Evolutionary conservation across 2,888 invertebrate genomes (phyloP).

Genomic region (Corbicula japonica): DNA sequence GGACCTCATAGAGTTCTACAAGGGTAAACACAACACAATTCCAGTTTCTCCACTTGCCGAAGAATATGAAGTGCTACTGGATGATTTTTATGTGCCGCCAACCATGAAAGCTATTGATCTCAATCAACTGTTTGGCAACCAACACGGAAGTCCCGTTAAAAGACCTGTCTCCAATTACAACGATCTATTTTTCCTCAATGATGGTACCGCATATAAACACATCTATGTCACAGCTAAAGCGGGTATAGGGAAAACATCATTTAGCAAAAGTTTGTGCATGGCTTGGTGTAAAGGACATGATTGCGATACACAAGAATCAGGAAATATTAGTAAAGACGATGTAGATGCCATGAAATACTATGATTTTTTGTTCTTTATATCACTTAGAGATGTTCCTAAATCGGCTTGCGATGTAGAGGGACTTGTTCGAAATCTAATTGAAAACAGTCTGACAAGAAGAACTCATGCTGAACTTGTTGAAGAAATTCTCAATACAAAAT

Average conservation of each 20-base stretch:
- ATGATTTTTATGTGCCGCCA: background rate
- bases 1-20: slow-evolving; percentile 8
- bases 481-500: background rate
- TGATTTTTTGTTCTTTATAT: slow-evolving; percentile 6
- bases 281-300: background rate
- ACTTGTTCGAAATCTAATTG: background rate
- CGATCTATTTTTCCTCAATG: background rate
- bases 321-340: background rate
- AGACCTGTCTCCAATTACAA: background rate
- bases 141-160: background rate
- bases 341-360: background rate
- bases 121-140: background rate
- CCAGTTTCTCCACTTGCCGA: slow-evolving; percentile 1
- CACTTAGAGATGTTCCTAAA: background rate
- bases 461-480: background rate
- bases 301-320: too few relatives aligned
- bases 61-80: slow-evolving; percentile 7
- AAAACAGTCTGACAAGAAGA: background rate
- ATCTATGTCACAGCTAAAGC: slow-evolving; percentile 12
- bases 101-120: background rate
- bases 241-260: slow-evolving; percentile 11
- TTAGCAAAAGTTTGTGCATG: background rate
- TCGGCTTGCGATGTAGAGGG: slow-evolving; percentile 1
- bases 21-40: background rate
- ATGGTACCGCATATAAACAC: slow-evolving; percentile 4